Percentiles rank a stretch among this genome's conserved stretches.
phyloP scores from a whole-genome alignment of 2,797 vertebrate species.

The Centropyge bicolor region DNA sequence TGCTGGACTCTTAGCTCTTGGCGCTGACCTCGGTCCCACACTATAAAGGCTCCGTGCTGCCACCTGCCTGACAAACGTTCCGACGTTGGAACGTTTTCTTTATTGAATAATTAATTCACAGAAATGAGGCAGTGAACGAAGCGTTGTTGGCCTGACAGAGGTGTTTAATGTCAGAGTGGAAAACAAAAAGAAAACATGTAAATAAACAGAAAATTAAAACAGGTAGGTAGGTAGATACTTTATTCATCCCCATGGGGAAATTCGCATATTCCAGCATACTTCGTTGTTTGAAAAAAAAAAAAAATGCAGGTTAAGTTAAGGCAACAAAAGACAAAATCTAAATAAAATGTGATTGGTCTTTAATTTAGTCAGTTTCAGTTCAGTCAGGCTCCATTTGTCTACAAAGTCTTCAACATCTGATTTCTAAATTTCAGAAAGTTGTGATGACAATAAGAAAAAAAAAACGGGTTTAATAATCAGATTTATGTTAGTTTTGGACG shows the following conservation, averaged over 20 bases:
- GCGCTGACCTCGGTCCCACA: constrained; percentile 16
- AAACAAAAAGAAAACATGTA: not conserved
- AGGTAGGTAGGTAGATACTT: too few species aligned
- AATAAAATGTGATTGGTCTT: not conserved
- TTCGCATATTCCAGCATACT: too few species aligned
- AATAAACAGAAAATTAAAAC: not conserved
- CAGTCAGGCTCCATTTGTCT: not conserved
- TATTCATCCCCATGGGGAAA: too few species aligned
- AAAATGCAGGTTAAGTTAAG: too few species aligned
- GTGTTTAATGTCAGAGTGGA: not conserved
- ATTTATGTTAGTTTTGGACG: not conserved
- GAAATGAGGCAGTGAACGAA: fast-evolving
- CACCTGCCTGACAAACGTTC: not conserved
- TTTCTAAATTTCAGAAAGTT: not conserved
- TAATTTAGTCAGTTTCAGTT: not conserved
- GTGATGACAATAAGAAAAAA: not conserved
- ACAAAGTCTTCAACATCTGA: not conserved
- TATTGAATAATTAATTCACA: not conserved
- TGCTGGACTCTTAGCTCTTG: too few species aligned
- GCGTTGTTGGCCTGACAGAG: not conserved
- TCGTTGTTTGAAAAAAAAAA: too few species aligned
- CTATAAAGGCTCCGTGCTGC: not conserved
- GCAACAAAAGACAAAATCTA: not conserved
- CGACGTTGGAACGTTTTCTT: not conserved
- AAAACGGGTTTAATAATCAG: not conserved